Evolutionary conservation across 2,113 vertebrate species (phyloP), one percentile per base, ranked within the genome.

Genomic region (Perca fluviatilis): DNA sequence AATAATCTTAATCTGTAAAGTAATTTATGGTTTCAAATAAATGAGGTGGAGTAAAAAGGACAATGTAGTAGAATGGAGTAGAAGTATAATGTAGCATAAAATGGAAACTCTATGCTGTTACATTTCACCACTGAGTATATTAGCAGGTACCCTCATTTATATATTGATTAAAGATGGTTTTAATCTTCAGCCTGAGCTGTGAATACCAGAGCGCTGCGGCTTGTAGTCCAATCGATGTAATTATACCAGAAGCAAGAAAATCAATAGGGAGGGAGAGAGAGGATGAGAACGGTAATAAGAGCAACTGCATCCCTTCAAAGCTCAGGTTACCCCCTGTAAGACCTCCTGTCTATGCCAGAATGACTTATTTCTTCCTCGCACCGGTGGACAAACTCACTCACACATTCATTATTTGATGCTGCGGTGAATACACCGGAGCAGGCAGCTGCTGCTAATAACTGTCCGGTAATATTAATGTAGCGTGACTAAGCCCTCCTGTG

Each of bases 391-490:
- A 15, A 71, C 25, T 60, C 75, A 6, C 74, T 73, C 70, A 49
- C 10, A 70, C 47, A 18, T 61, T 80, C 78, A 43, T 73, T 73
- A 77, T 40, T 16, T 12, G 14, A 16, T 2, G 51, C 33, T 11
- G 73, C 25, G 40, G 21, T 64, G 54, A 57, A 64, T 2, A 5
- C 73, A 61, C 16, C 25, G 3, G 56, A 66, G 71, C 58, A 4
- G 19, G 43, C 33, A 10, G 50, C 68, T 47, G 68, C 25, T 33
- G 50, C 71, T 89, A 83, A 84, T 84, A 81, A 54, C 79, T 5
- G 12, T 72, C 73, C 65, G 13, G 63, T 72, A 56, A 85, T 71
- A 43, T 82, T 85, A 80, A 86, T 86, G 79, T 21, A 23, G 80
- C 69, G 23, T 85, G 81, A 68, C 82, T 53, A 60, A 74, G 77